Evolutionary conservation across 2,888 invertebrate genomes (phyloP), one percentile per base, ranked within the genome.

Genomic region (Troilus luridus): DNA sequence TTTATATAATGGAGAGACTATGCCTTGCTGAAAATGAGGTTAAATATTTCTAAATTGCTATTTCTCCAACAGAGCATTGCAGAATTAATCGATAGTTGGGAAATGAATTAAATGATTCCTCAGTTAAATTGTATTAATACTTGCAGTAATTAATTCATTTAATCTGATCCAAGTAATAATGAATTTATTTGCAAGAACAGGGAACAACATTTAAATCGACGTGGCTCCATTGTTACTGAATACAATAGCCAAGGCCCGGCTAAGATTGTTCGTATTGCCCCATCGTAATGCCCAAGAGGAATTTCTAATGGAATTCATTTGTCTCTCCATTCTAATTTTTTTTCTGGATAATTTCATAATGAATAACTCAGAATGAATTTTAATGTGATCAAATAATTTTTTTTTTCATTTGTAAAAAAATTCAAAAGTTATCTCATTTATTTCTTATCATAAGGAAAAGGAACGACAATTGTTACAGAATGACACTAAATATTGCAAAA

Each of bases 131-230:
- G 0, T 41, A 77, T 77, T 77, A 77, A 6, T 77, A 77, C 27
- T 41, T 41, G 17, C 17, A 77, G 72, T 77, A 77, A 77, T 41
- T 77, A 41, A 77, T 77, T 77, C 72, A 77, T 77, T 77, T 77
- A 77, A 77, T 41, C 72, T 7, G 41, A 77, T 77, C 14, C 14
- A 27, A 41, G 72, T 41, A 77, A 77, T 41, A 77, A 77, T 17
- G 72, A 77, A 77, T 24, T 77, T 77, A 77, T 77, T 77, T 41
- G 72, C 41, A 10, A 77, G 72, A 77, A 77, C 72, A 77, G 72
- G 17, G 72, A 17, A 77, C 72, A 77, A 41, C 72, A 77, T 77
- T 77, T 77, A 77, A 77, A 77, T 77, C 17, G 72, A 77, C 41
- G 72, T 41, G 72, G 17, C 41, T 77, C 72, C 41, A 77, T 77